phyloP scores from a whole-genome alignment of 2,888 invertebrate genomes.

The Sinelater perroti region DNA sequence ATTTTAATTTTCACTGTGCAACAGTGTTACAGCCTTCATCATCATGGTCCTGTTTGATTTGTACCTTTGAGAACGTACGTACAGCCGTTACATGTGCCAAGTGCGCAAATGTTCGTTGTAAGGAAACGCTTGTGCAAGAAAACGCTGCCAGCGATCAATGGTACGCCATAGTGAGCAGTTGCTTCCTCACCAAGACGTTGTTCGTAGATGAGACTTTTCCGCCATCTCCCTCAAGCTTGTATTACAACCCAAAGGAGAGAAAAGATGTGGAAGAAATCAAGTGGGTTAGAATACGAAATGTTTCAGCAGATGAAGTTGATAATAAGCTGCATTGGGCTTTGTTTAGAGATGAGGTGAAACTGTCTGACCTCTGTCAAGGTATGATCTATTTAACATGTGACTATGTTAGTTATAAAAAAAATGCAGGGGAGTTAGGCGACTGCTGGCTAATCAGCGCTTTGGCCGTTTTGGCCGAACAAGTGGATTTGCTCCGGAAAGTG shows the following conservation, averaged over 20 bases:
- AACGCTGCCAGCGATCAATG: background rate
- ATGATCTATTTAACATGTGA: constrained; percentile 16
- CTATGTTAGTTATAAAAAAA: constrained; percentile 25
- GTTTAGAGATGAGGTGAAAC: constrained; percentile 81
- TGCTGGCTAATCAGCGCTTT: constrained; percentile 94
- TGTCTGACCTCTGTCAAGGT: constrained; percentile 91
- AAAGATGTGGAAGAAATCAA: constrained; percentile 50
- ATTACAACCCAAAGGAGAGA: background rate
- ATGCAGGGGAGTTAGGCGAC: constrained; percentile 85
- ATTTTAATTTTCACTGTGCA: too few relatives aligned
- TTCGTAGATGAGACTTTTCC: background rate
- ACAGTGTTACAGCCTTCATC: background rate
- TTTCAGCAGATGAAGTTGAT: constrained; percentile 74
- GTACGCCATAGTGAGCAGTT: background rate
- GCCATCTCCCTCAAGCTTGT: background rate
- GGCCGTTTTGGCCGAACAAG: constrained; percentile 92
- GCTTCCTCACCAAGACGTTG: background rate
- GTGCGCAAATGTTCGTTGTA: background rate
- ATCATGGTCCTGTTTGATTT: background rate
- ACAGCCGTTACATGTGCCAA: background rate
- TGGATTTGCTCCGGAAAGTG: constrained; percentile 85
- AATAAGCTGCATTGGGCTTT: constrained; percentile 83
- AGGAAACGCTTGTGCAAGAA: background rate
- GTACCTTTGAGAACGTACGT: background rate
- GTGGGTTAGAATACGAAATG: constrained; percentile 87